phyloP scores from a whole-genome alignment of 2,888 invertebrate species.

The Meta bourneti region DNA sequence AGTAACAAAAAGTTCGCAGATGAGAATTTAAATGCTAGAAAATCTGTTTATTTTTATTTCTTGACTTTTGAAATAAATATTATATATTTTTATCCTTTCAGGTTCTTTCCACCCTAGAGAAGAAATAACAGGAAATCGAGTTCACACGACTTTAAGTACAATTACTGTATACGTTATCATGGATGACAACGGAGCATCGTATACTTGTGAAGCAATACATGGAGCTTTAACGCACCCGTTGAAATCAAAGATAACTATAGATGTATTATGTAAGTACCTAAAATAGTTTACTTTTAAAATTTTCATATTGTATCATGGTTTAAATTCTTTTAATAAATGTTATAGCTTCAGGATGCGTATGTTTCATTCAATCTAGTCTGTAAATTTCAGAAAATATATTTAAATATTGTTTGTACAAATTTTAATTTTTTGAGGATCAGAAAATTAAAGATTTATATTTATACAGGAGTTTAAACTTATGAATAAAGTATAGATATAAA shows the following conservation, averaged over 20 bases:
- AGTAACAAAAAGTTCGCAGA: too few species aligned
- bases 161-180: slow-evolving; percentile 78
- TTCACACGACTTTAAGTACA: slow-evolving; percentile 78
- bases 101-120: slow-evolving; percentile 72
- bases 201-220: slow-evolving; percentile 81
- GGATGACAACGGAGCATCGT: slow-evolving; percentile 81
- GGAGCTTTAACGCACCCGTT: slow-evolving; percentile 70
- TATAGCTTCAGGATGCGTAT: too few species aligned
- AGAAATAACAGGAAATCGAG: slow-evolving; percentile 57
- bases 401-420: not conserved
- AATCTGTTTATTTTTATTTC: too few species aligned
- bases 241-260: slow-evolving; percentile 76
- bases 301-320: not conserved
- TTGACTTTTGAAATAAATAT: too few species aligned
- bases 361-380: not conserved
- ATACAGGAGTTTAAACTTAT: too few species aligned
- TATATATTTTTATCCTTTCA: not conserved
- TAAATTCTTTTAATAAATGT: not conserved
- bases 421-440: too few species aligned
- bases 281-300: not conserved
- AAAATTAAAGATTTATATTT: too few species aligned
- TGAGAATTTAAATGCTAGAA: too few species aligned
- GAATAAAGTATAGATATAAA: too few species aligned
- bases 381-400: not conserved
- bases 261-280: slow-evolving; percentile 77